phyloP scores from a whole-genome alignment of 2,113 vertebrate genomes.

The Rattus rattus region DNA sequence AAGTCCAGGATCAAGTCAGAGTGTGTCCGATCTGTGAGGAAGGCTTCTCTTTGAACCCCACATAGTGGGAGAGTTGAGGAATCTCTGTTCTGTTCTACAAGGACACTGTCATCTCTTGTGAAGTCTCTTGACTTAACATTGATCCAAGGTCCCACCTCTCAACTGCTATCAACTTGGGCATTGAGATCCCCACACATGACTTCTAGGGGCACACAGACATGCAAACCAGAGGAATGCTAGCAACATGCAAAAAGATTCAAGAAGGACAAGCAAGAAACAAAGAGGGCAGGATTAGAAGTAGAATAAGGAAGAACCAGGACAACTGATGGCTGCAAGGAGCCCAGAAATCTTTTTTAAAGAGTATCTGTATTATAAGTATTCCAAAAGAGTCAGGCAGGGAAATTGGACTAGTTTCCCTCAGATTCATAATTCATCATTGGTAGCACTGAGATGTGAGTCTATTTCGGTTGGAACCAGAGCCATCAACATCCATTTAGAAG shows the following conservation, averaged over 20 bases:
- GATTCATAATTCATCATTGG: neutral
- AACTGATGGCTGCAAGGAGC: neutral
- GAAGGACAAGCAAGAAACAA: neutral
- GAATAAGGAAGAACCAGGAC: neutral
- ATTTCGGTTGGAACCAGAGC: neutral
- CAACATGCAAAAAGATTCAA: neutral
- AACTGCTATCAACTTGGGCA: neutral
- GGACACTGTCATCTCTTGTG: too few species aligned
- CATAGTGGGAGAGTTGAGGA: fast-evolving
- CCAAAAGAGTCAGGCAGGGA: neutral
- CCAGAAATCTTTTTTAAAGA: neutral
- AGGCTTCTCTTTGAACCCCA: neutral
- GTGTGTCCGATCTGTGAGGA: neutral
- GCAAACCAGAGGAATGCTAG: neutral
- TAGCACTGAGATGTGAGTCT: neutral
- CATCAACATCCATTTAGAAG: neutral
- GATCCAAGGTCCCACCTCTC: neutral
- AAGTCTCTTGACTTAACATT: neutral
- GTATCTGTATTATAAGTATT: neutral
- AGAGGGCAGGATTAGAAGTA: neutral
- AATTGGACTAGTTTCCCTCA: neutral
- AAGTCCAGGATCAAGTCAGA: neutral
- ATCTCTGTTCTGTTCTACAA: too few species aligned
- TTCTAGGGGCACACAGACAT: neutral
- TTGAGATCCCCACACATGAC: neutral